These are phyloP conservation scores for Ciona savignyi DNA, from an alignment of 23 tunicate species.

Conservation along the genomic window DNA sequence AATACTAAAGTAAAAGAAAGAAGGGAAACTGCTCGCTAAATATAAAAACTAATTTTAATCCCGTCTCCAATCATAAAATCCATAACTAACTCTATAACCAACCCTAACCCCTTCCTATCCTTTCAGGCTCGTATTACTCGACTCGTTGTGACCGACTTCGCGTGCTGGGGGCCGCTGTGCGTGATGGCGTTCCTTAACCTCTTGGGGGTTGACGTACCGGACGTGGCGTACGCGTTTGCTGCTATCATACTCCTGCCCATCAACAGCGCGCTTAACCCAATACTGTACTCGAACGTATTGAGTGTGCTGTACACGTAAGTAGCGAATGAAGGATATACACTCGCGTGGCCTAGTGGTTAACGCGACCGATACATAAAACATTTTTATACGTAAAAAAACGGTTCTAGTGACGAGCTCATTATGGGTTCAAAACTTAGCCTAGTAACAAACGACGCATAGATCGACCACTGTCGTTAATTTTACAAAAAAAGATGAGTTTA, in stretches of 20 bases:
- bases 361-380: background rate
- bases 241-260: conserved; percentile 72
- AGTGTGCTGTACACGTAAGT: conserved; percentile 34
- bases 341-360: background rate
- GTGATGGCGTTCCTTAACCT: conserved; percentile 50
- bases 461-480: too few relatives aligned
- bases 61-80: too few relatives aligned
- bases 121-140: conserved; percentile 75
- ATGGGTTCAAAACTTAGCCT: too few relatives aligned
- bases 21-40: too few relatives aligned
- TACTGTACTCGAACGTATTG: conserved; percentile 62
- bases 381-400: background rate
- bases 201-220: conserved; percentile 39
- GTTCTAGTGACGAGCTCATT: too few relatives aligned
- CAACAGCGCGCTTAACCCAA: conserved; percentile 91
- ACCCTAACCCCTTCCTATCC: too few relatives aligned
- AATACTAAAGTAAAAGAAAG: too few relatives aligned
- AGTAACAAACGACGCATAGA: background rate
- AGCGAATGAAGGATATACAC: background rate
- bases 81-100: too few relatives aligned
- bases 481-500: too few relatives aligned
- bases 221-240: conserved; percentile 57
- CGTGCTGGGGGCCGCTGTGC: conserved; percentile 82
- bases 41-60: too few relatives aligned
- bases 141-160: conserved; percentile 64